Conservation (phyloP, 1,140 invertebrate species). For the Ostrea edulis region DNA sequence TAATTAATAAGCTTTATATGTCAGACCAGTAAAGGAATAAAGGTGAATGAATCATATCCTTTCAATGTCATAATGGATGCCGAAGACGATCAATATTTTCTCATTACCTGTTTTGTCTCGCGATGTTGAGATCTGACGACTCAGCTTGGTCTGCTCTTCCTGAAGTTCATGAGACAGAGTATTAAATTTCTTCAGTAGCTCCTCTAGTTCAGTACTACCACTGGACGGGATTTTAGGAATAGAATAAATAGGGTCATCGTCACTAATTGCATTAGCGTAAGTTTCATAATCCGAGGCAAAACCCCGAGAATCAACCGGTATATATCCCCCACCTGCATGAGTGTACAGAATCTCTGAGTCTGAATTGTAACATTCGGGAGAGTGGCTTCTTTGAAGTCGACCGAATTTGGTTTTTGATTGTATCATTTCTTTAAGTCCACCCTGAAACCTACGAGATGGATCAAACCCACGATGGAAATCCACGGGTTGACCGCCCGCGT, state of each 20-base stretch:
- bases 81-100: conserved; percentile 44
- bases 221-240: conserved; percentile 68
- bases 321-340: conserved; percentile 54
- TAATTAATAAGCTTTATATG: conserved; percentile 22
- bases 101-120: conserved; percentile 68
- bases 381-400: conserved; percentile 68
- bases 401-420: conserved; percentile 74
- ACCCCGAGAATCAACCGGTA: conserved; percentile 81
- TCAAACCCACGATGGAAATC: conserved; percentile 59
- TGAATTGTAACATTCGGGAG: conserved; percentile 82
- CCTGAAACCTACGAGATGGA: conserved; percentile 67
- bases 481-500: conserved; percentile 46
- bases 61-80: neutral
- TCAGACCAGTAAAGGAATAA: conserved; percentile 1
- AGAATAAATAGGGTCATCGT: conserved; percentile 74
- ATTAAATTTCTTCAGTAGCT: conserved; percentile 86
- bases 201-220: conserved; percentile 78
- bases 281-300: conserved; percentile 76
- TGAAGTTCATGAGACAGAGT: conserved; percentile 78
- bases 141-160: conserved; percentile 77
- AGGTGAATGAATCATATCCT: conserved; percentile 33
- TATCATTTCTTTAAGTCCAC: conserved; percentile 72
- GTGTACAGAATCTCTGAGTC: conserved; percentile 88
- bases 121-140: conserved; percentile 75
- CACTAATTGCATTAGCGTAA: conserved; percentile 73